Base-by-base conservation (phyloP, 2,888 invertebrate species). In the Cyaniris semiargus region DNA sequence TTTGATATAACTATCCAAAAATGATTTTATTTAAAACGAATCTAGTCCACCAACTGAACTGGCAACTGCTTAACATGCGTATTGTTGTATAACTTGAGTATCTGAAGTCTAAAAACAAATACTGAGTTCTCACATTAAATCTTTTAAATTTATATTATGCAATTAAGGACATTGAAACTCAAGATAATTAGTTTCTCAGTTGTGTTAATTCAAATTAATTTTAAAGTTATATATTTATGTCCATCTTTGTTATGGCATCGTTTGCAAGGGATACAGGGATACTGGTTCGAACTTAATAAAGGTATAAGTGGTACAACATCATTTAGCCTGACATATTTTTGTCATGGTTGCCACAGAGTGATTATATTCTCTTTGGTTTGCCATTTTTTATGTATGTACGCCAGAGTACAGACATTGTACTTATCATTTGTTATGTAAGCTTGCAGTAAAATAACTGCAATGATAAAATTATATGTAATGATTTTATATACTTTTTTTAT, bases 381-480 rank as follows among this genome's bases (percentile, higher is more conserved):
- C 27, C 0, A 27, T 27, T 27, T 27, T 27, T 27, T 27, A 27
- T 3, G 3, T 27, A 27, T 3, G 27, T 27, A 27, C 2, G 53
- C 53, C 58, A 58, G 10, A 44, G 44, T 60, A 60, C 23, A 27
- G 23, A 27, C 44, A 44, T 44, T 21, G 58, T 58, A 21, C 21
- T 56, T 58, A 21, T 21, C 58, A 23, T 58, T 18, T 27, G 66
- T 66, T 66, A 66, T 31, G 31, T 66, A 66, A 66, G 27, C 66
- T 66, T 66, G 66, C 66, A 66, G 66, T 15, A 66, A 15, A 66
- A 66, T 31, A 31, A 66, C 66, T 31, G 66, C 66, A 66, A 21
- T 66, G 31, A 66, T 23, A 23, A 60, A 23, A 60, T 60, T 4
- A 58, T 58, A 58, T 21, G 7, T 8, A 58, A 8, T 58, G 21